Conservation (phyloP, 2,797 vertebrate species). For the Cynodonichthys magdalenae region DNA sequence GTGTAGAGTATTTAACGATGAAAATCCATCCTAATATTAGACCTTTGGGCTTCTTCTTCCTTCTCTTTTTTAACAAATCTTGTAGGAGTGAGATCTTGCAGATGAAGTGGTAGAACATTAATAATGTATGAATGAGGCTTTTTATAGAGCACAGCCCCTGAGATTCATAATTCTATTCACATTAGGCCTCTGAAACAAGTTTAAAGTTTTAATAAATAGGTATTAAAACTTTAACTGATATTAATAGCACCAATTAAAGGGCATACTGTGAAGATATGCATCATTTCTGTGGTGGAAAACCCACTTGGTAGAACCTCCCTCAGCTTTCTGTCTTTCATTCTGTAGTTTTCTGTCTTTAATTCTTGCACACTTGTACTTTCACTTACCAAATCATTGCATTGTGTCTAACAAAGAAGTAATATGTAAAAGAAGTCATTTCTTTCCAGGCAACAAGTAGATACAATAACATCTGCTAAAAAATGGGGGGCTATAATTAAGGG, state of each 20-base stretch:
- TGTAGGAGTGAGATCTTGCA: constrained; percentile 71
- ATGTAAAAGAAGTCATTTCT: constrained; percentile 22
- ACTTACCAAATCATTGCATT: constrained; percentile 46
- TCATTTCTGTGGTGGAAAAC: constrained; percentile 73
- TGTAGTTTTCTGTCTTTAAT: constrained; percentile 11
- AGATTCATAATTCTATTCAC: constrained; percentile 82
- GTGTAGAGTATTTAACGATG: constrained; percentile 64
- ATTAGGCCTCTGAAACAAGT: constrained; percentile 75
- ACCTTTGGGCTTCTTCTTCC: constrained; percentile 73
- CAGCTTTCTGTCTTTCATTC: constrained; percentile 42
- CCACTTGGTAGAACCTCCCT: constrained; percentile 52
- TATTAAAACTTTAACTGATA: constrained; percentile 85
- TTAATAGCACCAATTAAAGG: constrained; percentile 83
- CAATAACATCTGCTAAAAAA: constrained; percentile 61
- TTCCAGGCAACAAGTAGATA: constrained; percentile 31
- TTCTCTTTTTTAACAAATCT: constrained; percentile 77
- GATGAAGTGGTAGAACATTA: constrained; percentile 79
- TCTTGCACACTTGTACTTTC: constrained; percentile 7
- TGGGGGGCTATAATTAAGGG: constrained; percentile 45
- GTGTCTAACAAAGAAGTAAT: constrained; percentile 40
- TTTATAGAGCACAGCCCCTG: constrained; percentile 80
- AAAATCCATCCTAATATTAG: constrained; percentile 74
- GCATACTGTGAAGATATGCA: constrained; percentile 70
- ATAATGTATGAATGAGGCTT: constrained; percentile 81
- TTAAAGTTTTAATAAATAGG: constrained; percentile 83